Evolutionary conservation across 2,888 invertebrate species (phyloP), one percentile per base, ranked within the genome.

Genomic region (Athalia circularis): DNA sequence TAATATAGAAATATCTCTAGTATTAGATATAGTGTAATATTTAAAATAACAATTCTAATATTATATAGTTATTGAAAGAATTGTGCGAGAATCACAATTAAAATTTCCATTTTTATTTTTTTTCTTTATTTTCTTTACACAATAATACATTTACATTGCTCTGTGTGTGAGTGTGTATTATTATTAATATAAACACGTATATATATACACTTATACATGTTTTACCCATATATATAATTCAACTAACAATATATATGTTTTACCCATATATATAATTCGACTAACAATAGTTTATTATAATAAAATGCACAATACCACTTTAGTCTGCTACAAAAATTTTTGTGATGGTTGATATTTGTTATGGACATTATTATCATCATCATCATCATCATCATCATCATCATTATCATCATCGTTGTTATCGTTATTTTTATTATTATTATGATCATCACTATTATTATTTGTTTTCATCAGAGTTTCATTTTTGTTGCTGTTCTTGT

Each of bases 321-420:
- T 88, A 88, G 87, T 88, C 88, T 88, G 88, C 88, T 87, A 85
- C 86, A 83, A 80, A 74, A 80, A 76, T 77, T 52, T 78, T 62
- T 48, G 43, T 75, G 11, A 75, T 72, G 13, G 47, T 72, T 72
- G 57, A 57, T 72, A 72, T 72, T 57, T 72, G n/a, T 48, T 54
- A 72, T 29, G n/a, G 6, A 7, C 43, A 54, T 47, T n/a, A 52
- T 57, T 72, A 52, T 75, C 6, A 13, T 74, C 29, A 29, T 29
- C 29, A 29, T 29, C 29, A 29, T 29, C 29, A 29, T 29, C 29
- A 29, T 29, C 29, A 29, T 29, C 29, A 29, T 29, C 29, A 29
- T 29, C 29, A 29, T 29, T 2, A 29, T 29, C 29, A 2, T 29
- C 2, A 29, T 29, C 2, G 2, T 29, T 2, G 29, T 29, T 29